phyloP scores from a whole-genome alignment of 2,888 invertebrate species.

The Odontocolon sp. region DNA sequence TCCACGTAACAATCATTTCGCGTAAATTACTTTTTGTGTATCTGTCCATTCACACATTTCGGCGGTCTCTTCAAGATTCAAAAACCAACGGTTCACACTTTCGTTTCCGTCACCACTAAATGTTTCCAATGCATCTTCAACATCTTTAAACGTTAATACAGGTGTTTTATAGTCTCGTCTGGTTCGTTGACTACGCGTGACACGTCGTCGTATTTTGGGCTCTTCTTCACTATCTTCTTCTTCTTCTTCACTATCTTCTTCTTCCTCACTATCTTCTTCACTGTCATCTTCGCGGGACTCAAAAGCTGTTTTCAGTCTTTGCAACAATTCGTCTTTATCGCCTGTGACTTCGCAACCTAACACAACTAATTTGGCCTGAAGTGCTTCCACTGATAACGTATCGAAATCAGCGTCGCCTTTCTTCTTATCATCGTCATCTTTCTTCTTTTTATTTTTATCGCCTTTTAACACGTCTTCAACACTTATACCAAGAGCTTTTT shows the following conservation, averaged over 20 bases:
- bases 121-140: conserved; percentile 34
- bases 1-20: conserved; percentile 34
- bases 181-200: no score
- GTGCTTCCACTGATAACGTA: no score
- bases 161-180: conserved; percentile 2
- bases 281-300: not conserved
- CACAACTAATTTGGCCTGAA: no score
- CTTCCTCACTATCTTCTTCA: not conserved
- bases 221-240: not conserved
- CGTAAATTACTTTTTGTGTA: conserved; percentile 30
- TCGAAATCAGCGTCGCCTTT: no score
- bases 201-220: not conserved
- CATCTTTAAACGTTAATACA: conserved; percentile 38
- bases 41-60: conserved; percentile 45
- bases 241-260: conserved; percentile 16
- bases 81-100: conserved; percentile 28
- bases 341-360: no score
- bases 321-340: no score
- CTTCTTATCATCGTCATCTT: no score
- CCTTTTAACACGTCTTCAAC: no score
- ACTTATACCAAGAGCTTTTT: no score
- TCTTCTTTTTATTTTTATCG: no score
- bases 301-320: no score
- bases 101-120: conserved; percentile 42
- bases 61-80: conserved; percentile 40